phyloP scores from a whole-genome alignment of 2,113 vertebrate genomes.

The Megaceryle torquata region DNA sequence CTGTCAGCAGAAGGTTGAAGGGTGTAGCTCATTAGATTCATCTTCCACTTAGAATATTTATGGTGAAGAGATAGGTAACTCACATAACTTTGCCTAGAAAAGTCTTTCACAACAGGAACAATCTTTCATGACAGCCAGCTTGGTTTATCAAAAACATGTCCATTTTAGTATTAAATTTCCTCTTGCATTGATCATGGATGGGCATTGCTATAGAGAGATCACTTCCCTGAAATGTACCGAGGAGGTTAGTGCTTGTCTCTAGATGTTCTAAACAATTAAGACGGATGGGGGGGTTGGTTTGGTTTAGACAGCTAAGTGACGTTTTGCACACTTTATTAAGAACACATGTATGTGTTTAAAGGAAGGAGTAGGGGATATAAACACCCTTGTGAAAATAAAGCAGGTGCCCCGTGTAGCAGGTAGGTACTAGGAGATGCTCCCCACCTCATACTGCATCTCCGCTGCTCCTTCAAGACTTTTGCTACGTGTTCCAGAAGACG shows the following conservation, averaged over 20 bases:
- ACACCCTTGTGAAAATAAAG: rapidly evolving
- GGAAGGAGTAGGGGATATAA: too few species aligned
- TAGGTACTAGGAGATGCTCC: rapidly evolving
- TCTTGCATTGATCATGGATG: background rate
- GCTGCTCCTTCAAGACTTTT: too few species aligned
- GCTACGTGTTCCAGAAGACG: too few species aligned
- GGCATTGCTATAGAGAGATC: rapidly evolving
- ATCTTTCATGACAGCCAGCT: background rate
- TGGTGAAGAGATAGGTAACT: rapidly evolving
- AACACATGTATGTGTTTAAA: rapidly evolving
- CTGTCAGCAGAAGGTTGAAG: background rate
- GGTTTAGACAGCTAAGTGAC: background rate
- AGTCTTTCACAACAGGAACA: background rate
- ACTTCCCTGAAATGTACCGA: rapidly evolving
- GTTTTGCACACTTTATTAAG: rapidly evolving
- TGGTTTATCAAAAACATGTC: rapidly evolving
- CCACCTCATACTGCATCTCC: rapidly evolving
- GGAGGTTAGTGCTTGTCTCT: background rate
- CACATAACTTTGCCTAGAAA: too few species aligned
- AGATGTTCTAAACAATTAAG: background rate
- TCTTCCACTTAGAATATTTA: background rate
- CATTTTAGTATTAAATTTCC: background rate
- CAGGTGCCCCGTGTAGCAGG: rapidly evolving
- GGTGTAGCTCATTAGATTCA: rapidly evolving
- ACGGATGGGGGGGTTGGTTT: background rate